phyloP scores from a whole-genome alignment of 1,140 invertebrate species.

The Zaprionus ghesquierei region DNA sequence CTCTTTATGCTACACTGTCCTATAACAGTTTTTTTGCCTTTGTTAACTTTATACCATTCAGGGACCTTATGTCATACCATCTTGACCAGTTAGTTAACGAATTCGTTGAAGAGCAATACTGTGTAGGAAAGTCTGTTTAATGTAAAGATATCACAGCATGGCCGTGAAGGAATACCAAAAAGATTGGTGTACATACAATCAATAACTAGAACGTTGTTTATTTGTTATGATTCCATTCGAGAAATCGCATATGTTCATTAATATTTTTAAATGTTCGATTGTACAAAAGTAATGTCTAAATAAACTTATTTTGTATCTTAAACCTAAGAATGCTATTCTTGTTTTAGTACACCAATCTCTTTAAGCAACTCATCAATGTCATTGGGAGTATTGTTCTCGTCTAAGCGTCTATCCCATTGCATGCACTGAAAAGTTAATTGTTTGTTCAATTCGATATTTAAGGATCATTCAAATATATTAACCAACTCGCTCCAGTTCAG shows the following conservation, averaged over 20 bases:
- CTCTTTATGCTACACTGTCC: background rate
- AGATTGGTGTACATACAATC: background rate
- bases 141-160: too few relatives aligned
- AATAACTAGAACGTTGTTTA: background rate
- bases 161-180: background rate
- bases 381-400: constrained; percentile 90
- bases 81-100: background rate
- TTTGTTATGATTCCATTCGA: background rate
- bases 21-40: background rate
- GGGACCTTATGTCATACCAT: background rate
- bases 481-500: constrained; percentile 94
- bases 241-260: background rate
- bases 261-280: background rate
- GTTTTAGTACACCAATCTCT: constrained; percentile 87
- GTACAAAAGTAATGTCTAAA: background rate
- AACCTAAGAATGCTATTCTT: constrained; percentile 82
- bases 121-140: too few relatives aligned
- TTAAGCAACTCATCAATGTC: constrained; percentile 89
- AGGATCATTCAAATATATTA: constrained; percentile 65
- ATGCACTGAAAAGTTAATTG: constrained; percentile 86
- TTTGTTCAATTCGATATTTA: constrained; percentile 11
- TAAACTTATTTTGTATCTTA: constrained; percentile 9
- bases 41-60: background rate
- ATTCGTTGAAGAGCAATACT: too few relatives aligned
- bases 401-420: constrained; percentile 90